Evolutionary conservation across 2,113 vertebrate genomes (phyloP).

Genomic region (Carassius carassius): DNA sequence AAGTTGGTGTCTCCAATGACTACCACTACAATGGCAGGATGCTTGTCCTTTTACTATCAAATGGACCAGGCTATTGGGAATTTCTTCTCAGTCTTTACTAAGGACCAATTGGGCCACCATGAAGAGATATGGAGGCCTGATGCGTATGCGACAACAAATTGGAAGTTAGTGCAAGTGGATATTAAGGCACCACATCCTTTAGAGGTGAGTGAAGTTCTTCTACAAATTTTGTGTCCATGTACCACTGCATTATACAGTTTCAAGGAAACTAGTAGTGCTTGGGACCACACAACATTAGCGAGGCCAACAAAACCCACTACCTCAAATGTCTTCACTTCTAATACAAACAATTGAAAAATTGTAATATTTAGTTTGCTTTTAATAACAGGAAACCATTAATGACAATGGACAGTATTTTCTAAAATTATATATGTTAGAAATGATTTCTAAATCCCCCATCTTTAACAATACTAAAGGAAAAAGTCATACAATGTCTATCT

Average conservation of each 20-base stretch:
- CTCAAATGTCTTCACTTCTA: neutral
- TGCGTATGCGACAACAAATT: slow-evolving; percentile 66
- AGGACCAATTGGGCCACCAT: slow-evolving; percentile 82
- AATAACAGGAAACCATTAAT: too few species aligned
- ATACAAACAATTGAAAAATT: too few species aligned
- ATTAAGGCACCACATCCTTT: slow-evolving; percentile 82
- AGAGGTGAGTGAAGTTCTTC: slow-evolving; percentile 78
- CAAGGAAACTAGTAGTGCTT: neutral
- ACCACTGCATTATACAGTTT: neutral
- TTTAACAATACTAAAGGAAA: too few species aligned
- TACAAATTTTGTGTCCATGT: neutral
- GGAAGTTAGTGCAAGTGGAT: slow-evolving; percentile 83
- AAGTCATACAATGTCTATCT: too few species aligned
- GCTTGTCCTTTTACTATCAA: slow-evolving; percentile 89
- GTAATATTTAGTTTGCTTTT: too few species aligned
- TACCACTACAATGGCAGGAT: slow-evolving; percentile 80
- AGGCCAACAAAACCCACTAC: neutral
- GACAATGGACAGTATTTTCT: too few species aligned
- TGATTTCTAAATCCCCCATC: too few species aligned
- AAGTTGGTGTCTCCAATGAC: slow-evolving; percentile 88
- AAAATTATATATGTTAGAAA: too few species aligned
- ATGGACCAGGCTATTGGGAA: slow-evolving; percentile 83
- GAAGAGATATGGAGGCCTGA: slow-evolving; percentile 90
- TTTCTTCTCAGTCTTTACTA: slow-evolving; percentile 84
- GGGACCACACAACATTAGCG: neutral